A percentile compares a stretch with the other conserved stretches of the same genome.
phyloP scores from a whole-genome alignment of 2,888 invertebrate species.

The Geophilus truncorum region DNA sequence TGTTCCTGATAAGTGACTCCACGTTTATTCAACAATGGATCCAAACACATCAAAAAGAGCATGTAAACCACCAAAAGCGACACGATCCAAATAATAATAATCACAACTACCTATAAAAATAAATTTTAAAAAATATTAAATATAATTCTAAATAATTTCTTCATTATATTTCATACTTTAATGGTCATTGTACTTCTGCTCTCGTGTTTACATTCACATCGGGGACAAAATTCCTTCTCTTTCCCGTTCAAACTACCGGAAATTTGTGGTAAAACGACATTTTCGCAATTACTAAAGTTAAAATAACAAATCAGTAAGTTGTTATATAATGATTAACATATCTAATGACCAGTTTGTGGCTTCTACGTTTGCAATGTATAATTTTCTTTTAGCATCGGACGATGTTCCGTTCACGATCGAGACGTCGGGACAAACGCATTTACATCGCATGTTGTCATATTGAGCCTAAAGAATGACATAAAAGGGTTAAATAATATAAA shows the following conservation, averaged over 20 bases:
- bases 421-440: slow-evolving; percentile 77
- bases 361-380: slow-evolving; percentile 72
- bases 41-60: slow-evolving; percentile 94
- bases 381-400: slow-evolving; percentile 56
- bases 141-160: background rate
- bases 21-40: slow-evolving; percentile 87
- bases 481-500: background rate
- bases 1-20: slow-evolving; percentile 89
- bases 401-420: slow-evolving; percentile 61
- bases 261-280: slow-evolving; percentile 65
- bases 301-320: too few relatives aligned
- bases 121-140: background rate
- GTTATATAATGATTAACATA: background rate
- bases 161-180: slow-evolving; percentile 56
- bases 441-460: slow-evolving; percentile 79
- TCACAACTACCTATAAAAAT: slow-evolving; percentile 77
- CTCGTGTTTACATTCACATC: slow-evolving; percentile 92
- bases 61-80: slow-evolving; percentile 94
- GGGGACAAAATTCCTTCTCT: slow-evolving; percentile 80
- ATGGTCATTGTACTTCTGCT: slow-evolving; percentile 91
- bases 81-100: slow-evolving; percentile 96
- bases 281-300: slow-evolving; percentile 69
- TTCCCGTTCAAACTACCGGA: slow-evolving; percentile 66
- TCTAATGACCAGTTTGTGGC: slow-evolving; percentile 66
- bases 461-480: slow-evolving; percentile 54